Conservation (phyloP, 2,113 vertebrate species). For the Proteles cristata region DNA sequence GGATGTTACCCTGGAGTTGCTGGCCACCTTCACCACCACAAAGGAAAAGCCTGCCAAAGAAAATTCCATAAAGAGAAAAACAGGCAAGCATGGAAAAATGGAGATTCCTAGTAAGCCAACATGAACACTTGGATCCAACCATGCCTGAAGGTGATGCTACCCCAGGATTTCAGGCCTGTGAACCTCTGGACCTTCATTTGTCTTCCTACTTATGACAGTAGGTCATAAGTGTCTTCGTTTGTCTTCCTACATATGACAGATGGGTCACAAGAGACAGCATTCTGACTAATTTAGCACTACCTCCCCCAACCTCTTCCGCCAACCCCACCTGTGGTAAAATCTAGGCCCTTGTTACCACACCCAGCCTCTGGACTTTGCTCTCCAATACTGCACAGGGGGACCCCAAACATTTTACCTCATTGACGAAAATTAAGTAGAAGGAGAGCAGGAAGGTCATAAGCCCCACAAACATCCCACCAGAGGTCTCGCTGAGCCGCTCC, state of each 20-base stretch:
- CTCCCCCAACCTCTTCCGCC: no score
- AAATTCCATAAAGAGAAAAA: neutral
- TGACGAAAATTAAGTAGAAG: constrained; percentile 96
- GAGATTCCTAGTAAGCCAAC: neutral
- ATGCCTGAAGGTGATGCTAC: neutral
- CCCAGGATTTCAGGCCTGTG: neutral
- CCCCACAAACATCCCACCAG: constrained; percentile 92
- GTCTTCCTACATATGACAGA: neutral
- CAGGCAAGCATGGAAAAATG: neutral
- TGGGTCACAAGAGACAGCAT: neutral
- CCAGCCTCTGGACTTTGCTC: neutral
- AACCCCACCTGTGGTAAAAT: neutral
- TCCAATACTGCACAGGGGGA: neutral
- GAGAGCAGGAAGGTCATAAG: constrained; percentile 91
- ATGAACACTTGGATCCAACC: neutral
- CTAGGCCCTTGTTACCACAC: neutral
- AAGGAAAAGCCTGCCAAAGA: neutral
- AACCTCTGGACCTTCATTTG: neutral
- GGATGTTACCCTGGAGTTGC: neutral
- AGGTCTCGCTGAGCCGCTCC: constrained; percentile 94
- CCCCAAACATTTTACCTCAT: constrained; percentile 89
- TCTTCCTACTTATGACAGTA: neutral
- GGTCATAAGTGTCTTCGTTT: neutral
- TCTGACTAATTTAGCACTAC: neutral
- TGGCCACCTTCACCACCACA: neutral